These are phyloP conservation scores for Drosophila tani DNA, from an alignment of 1,140 invertebrate species.

Conservation along the genomic window DNA sequence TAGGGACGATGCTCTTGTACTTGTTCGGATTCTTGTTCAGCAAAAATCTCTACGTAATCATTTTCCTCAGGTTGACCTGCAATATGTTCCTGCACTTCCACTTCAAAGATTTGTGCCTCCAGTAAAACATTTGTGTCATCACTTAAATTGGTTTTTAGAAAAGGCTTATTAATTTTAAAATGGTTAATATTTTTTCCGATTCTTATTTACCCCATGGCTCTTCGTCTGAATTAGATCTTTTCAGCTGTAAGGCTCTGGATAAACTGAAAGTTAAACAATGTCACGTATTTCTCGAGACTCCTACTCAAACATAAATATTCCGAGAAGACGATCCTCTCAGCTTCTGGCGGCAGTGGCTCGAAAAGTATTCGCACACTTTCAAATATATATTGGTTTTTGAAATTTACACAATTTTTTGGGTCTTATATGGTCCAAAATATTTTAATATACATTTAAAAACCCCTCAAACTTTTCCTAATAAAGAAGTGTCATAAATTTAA, in stretches of 20 bases:
- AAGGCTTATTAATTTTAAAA: background rate
- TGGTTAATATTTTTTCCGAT: too few species aligned
- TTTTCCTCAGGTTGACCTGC: background rate
- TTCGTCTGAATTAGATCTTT: constrained; percentile 11
- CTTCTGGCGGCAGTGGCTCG: background rate
- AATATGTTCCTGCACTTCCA: background rate
- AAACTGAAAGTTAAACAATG: constrained; percentile 26
- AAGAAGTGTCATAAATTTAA: background rate
- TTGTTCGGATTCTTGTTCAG: background rate
- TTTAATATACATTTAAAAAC: background rate
- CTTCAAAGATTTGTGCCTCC: constrained; percentile 7
- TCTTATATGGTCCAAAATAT: background rate
- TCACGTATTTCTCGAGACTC: background rate
- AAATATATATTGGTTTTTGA: too few species aligned
- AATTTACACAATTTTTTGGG: too few species aligned
- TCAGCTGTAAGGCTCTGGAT: constrained; percentile 18
- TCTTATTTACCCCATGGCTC: constrained; percentile 22
- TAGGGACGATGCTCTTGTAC: background rate
- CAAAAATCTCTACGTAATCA: background rate
- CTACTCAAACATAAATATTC: background rate
- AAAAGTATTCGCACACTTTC: background rate
- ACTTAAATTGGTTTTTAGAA: constrained; percentile 1
- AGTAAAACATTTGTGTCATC: constrained; percentile 34
- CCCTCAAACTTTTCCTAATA: background rate
- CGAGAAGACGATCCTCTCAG: constrained; percentile 5